Evolutionary conservation across 2,797 vertebrate genomes (phyloP), one percentile per base, ranked within the genome.

Genomic region (Etheostoma nigrum): DNA sequence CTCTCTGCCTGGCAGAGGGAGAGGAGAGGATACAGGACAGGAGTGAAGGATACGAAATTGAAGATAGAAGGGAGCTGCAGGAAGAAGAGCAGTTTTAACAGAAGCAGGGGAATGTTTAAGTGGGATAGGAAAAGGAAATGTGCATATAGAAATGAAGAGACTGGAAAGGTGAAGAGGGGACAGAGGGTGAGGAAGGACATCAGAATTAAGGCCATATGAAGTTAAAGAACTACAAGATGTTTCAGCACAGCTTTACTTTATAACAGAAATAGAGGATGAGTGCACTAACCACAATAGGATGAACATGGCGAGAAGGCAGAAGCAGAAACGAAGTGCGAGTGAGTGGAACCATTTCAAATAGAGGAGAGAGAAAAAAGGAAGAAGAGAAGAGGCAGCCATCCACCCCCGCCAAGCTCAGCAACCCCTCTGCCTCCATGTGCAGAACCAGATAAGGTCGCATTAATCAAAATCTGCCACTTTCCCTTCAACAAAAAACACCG

Each of bases 361-460:
- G 72, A 74, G 80, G 76, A 69, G 84, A 85, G 82, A 77, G 89
- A 66, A 83, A 44, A 44, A 5, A 82, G 82, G 84, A 85, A 84
- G 77, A 90, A 66, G 84, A 82, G 82, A 87, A 85, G 72, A 84
- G 78, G 72, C 90, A 89, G 80, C 88, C 88, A 84, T 88, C 86
- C 86, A 80, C 91, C 91, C 93, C 92, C 89, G 86, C 91, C 90
- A 86, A 92, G 91, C 92, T 88, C 88, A 90, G 86, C 85, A 90
- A 86, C 86, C 89, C 89, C 86, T 88, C 89, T 90, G 87, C 80
- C 90, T 92, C 93, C 92, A 93, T 93, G 92, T 94, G 95, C 95
- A 94, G 88, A 94, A 94, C 94, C 95, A 93, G 94, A 95, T 95
- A 95, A 95, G 94, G 93, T 94, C 88, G 91, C 93, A 94, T 95